These are phyloP conservation scores for Eufriesea mexicana DNA, from an alignment of 1,140 invertebrate genomes.

Conservation along the genomic window DNA sequence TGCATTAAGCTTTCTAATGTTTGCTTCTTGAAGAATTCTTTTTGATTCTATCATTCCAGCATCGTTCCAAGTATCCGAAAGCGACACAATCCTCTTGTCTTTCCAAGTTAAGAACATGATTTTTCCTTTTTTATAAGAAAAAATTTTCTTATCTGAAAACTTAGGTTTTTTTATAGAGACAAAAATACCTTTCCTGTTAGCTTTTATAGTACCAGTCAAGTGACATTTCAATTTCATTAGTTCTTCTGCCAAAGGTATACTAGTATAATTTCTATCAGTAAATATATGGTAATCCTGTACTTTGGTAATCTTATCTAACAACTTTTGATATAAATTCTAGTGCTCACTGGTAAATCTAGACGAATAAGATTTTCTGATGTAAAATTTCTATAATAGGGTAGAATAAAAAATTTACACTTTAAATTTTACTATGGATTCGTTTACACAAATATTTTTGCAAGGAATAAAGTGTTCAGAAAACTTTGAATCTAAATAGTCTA, in stretches of 20 bases:
- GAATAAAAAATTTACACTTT: too few relatives aligned
- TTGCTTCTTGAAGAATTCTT: not conserved
- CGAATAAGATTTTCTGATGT: slow-evolving; percentile 50
- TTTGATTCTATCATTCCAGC: slow-evolving; percentile 16
- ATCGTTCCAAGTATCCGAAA: slow-evolving; percentile 39
- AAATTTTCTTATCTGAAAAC: slow-evolving; percentile 23
- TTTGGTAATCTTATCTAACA: slow-evolving; percentile 5
- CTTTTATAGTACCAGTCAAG: slow-evolving; percentile 51
- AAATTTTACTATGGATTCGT: slow-evolving; percentile 35
- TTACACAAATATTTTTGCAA: slow-evolving; percentile 22
- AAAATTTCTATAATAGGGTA: too few relatives aligned
- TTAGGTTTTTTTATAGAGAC: slow-evolving; percentile 13
- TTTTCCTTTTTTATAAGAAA: not conserved
- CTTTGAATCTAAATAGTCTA: slow-evolving; percentile 18
- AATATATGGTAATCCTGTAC: slow-evolving; percentile 34
- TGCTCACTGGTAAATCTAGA: slow-evolving; percentile 27
- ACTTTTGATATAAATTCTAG: slow-evolving; percentile 23
- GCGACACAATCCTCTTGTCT: slow-evolving; percentile 6
- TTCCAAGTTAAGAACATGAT: slow-evolving; percentile 55
- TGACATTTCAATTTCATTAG: slow-evolving; percentile 59
- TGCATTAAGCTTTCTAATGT: slow-evolving; percentile 1
- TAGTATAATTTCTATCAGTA: slow-evolving; percentile 51
- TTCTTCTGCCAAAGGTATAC: slow-evolving; percentile 50
- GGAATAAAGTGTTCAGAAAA: slow-evolving; percentile 36
- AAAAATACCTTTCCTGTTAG: slow-evolving; percentile 53